Percentiles rank a stretch among this genome's conserved stretches.
Conservation (phyloP, 2,113 vertebrate species). For the Labrus mixtus region DNA sequence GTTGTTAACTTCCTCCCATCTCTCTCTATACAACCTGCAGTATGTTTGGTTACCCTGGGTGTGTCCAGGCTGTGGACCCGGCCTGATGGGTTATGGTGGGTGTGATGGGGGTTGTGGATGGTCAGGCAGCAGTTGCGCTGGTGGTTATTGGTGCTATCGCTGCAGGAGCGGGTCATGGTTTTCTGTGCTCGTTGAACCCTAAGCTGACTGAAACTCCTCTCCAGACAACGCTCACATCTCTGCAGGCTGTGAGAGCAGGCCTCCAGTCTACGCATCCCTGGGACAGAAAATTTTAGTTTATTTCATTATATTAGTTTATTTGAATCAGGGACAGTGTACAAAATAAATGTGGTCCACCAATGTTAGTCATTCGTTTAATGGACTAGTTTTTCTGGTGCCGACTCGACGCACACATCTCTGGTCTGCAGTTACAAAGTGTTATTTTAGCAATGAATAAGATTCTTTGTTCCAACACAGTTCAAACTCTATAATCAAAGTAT, state of each 20-base stretch:
- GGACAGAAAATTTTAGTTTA: not conserved
- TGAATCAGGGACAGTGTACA: too few species aligned
- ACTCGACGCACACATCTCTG: too few species aligned
- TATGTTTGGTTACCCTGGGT: conserved; percentile 55
- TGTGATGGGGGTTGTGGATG: conserved; percentile 48
- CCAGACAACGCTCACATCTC: conserved; percentile 82
- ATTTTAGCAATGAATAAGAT: too few species aligned
- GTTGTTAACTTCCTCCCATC: not conserved
- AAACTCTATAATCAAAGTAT: too few species aligned
- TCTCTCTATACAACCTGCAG: not conserved
- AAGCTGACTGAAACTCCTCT: conserved; percentile 72
- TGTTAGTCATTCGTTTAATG: too few species aligned
- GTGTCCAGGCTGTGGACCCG: conserved; percentile 81
- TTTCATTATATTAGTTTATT: too few species aligned
- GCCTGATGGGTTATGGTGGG: conserved; percentile 57
- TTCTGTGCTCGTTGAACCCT: conserved; percentile 80
- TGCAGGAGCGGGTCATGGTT: conserved; percentile 91
- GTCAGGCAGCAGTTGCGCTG: conserved; percentile 43
- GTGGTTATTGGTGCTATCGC: conserved; percentile 86
- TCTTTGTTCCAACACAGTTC: too few species aligned
- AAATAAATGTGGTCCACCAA: too few species aligned
- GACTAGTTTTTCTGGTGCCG: too few species aligned
- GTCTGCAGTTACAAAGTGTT: too few species aligned
- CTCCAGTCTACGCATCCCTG: conserved; percentile 84
- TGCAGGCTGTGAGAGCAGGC: conserved; percentile 85